A percentile compares a stretch with the other conserved stretches of the same genome.
phyloP scores from a whole-genome alignment of 2,888 invertebrate genomes.

The Brachyopa scutellaris region DNA sequence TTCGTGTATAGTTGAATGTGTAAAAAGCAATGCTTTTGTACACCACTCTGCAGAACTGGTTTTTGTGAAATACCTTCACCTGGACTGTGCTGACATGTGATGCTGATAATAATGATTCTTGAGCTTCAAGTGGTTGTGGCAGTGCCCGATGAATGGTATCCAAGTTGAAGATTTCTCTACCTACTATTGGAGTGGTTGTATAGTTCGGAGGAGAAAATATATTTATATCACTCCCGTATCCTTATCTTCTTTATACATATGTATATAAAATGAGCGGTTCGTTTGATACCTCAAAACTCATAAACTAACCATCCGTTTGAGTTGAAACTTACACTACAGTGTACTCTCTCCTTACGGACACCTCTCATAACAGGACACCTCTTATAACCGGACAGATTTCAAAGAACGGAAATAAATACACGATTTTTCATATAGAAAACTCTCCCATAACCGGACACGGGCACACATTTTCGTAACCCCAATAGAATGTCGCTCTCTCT shows the following conservation, averaged over 20 bases:
- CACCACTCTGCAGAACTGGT: conserved; percentile 12
- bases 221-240: conserved; percentile 30
- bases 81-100: conserved; percentile 23
- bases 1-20: conserved; percentile 9
- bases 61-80: conserved; percentile 35
- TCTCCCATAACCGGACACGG: too few relatives aligned
- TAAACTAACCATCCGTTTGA: too few relatives aligned
- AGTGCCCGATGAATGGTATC: conserved; percentile 41
- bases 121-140: conserved; percentile 45
- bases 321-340: too few relatives aligned
- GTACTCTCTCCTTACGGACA: too few relatives aligned
- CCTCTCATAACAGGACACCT: too few relatives aligned
- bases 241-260: background rate
- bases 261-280: conserved; percentile 13
- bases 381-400: too few relatives aligned
- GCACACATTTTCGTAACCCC: too few relatives aligned
- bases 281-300: too few relatives aligned
- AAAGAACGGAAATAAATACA: too few relatives aligned
- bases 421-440: too few relatives aligned
- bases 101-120: conserved; percentile 56
- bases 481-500: too few relatives aligned
- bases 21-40: conserved; percentile 39
- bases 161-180: background rate
- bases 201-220: conserved; percentile 21
- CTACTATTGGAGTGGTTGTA: conserved; percentile 15